Conservation (phyloP, 2,888 invertebrate genomes). For the Ophion costatus region DNA sequence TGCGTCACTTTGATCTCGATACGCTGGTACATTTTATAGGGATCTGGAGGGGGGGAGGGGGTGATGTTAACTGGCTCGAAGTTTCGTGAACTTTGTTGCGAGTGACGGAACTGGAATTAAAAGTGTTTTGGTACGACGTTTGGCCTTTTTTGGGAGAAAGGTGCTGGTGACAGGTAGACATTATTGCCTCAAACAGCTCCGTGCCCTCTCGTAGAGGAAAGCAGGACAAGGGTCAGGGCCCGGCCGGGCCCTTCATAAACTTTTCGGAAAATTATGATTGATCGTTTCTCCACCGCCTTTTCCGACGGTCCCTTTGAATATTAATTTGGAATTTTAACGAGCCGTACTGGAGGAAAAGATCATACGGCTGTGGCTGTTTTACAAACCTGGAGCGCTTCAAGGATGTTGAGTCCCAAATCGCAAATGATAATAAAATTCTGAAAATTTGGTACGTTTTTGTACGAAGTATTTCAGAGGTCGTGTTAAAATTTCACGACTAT, state of each 20-base stretch:
- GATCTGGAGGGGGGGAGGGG: background rate
- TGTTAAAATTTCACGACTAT: no score
- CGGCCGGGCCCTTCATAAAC: background rate
- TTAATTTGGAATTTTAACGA: conserved; percentile 1
- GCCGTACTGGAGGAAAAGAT: background rate
- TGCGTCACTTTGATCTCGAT: conserved; percentile 10
- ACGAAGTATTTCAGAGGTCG: no score
- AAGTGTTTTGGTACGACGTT: conserved; percentile 15
- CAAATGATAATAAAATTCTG: no score
- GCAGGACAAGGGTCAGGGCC: conserved; percentile 37
- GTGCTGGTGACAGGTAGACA: conserved; percentile 17
- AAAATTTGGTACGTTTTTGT: no score
- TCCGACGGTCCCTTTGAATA: conserved; percentile 24
- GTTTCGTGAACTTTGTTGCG: background rate
- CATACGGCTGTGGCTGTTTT: no score
- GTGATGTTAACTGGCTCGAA: background rate
- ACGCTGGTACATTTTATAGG: background rate
- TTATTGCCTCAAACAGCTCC: conserved; percentile 4
- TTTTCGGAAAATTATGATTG: conserved; percentile 51
- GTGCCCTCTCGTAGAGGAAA: background rate
- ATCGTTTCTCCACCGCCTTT: background rate
- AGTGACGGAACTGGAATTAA: conserved; percentile 60
- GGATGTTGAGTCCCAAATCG: no score
- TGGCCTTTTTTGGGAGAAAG: conserved; percentile 7
- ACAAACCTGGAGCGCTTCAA: no score